A percentile compares a stretch with the other conserved stretches of the same genome.
Evolutionary conservation across 2,888 invertebrate species (phyloP).

Genomic region (Keiferia lycopersicella): DNA sequence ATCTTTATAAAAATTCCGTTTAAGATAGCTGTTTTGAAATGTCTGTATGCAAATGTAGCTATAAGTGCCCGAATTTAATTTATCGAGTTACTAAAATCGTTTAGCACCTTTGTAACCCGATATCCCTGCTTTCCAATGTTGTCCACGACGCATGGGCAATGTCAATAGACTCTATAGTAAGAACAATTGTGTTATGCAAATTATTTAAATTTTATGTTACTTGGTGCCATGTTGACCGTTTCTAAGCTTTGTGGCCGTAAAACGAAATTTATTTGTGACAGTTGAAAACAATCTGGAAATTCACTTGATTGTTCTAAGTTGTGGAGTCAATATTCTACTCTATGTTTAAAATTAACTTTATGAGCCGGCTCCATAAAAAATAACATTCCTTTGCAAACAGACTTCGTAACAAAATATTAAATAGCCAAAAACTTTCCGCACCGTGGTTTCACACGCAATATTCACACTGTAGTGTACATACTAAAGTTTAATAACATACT

Average conservation of each 20-base stretch:
- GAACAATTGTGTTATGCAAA: slow-evolving; percentile 5
- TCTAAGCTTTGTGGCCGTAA: neutral
- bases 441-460: too few species aligned
- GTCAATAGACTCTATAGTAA: neutral
- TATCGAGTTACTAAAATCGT: slow-evolving; percentile 46
- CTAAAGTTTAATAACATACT: too few species aligned
- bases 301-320: neutral
- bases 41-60: slow-evolving; percentile 49
- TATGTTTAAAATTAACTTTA: too few species aligned
- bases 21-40: slow-evolving; percentile 46
- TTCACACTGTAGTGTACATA: too few species aligned
- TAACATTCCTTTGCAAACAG: neutral
- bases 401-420: neutral
- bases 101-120: slow-evolving; percentile 58
- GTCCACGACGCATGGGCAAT: neutral
- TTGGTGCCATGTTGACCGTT: slow-evolving; percentile 1
- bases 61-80: slow-evolving; percentile 47
- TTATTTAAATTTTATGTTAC: neutral
- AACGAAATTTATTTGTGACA: slow-evolving; percentile 1
- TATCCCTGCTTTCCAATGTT: slow-evolving; percentile 32
- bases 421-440: too few species aligned
- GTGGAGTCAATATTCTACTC: neutral
- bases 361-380: neutral
- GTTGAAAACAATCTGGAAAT: neutral
- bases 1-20: slow-evolving; percentile 47